Percentiles rank a stretch among this genome's conserved stretches.
These are phyloP conservation scores for Malurus cyaneus DNA, from an alignment of 2,113 vertebrate species.

Conservation along the genomic window DNA sequence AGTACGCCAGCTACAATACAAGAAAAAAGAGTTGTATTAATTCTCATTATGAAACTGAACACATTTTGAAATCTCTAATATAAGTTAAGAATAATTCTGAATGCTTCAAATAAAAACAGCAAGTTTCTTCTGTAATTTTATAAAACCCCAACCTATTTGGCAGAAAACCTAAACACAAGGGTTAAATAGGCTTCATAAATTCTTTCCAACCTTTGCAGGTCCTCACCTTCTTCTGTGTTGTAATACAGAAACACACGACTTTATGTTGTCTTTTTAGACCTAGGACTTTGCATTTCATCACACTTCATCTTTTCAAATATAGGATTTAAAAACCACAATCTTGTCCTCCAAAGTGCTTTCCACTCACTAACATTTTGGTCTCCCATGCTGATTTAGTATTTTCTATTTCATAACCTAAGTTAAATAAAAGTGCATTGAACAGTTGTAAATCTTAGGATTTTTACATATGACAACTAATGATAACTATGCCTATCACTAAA, in stretches of 20 bases:
- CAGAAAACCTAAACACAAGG: background rate
- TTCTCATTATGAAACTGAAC: background rate
- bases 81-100: background rate
- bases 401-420: background rate
- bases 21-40: slow-evolving; percentile 19
- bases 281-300: background rate
- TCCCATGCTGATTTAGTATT: background rate
- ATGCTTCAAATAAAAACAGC: background rate
- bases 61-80: background rate
- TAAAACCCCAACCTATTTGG: background rate
- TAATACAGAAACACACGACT: background rate
- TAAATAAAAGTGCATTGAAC: background rate
- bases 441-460: background rate
- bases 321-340: background rate
- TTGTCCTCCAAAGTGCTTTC: background rate
- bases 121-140: background rate
- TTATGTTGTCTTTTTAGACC: background rate
- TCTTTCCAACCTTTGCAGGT: background rate
- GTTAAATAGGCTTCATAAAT: background rate
- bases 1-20: slow-evolving; percentile 89
- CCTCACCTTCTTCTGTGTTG: background rate
- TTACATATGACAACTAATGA: background rate
- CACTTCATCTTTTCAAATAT: background rate
- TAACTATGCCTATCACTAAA: background rate
- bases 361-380: background rate